phyloP scores from a whole-genome alignment of 2,888 invertebrate genomes.

The Peribatodes rhomboidaria region DNA sequence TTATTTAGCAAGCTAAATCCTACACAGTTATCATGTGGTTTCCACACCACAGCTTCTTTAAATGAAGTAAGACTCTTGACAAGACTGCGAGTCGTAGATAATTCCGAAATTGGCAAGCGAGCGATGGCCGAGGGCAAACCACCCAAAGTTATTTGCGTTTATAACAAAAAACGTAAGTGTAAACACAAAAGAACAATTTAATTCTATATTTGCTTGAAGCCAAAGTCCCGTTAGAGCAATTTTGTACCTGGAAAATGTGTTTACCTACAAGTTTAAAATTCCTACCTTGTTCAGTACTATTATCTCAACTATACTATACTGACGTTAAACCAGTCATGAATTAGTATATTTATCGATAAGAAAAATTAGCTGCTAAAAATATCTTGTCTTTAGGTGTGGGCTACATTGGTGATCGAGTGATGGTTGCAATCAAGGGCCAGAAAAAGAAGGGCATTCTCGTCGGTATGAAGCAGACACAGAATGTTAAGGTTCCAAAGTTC shows the following conservation, averaged over 20 bases:
- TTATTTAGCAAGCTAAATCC: conserved; percentile 61
- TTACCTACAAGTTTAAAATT: no score
- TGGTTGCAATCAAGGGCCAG: conserved; percentile 97
- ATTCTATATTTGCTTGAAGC: neutral
- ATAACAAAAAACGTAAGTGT: conserved; percentile 90
- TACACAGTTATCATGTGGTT: conserved; percentile 57
- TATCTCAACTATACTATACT: no score
- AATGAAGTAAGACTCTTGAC: conserved; percentile 91
- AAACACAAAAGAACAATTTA: neutral
- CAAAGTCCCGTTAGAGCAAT: no score
- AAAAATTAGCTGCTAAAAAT: no score
- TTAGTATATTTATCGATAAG: no score
- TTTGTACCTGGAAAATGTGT: no score
- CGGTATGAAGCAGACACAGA: conserved; percentile 94
- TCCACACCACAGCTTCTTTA: conserved; percentile 87
- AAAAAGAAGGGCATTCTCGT: conserved; percentile 95
- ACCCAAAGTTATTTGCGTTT: conserved; percentile 97
- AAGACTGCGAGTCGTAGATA: conserved; percentile 97
- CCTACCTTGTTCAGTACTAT: no score
- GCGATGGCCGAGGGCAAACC: conserved; percentile 98
- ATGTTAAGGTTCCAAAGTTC: conserved; percentile 93
- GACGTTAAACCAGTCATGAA: no score
- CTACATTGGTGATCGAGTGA: conserved; percentile 92
- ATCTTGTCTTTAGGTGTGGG: conserved; percentile 75
- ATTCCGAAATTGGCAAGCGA: conserved; percentile 97